These are phyloP conservation scores for Silurus asotus DNA, from an alignment of 2,113 vertebrate species.

Conservation along the genomic window DNA sequence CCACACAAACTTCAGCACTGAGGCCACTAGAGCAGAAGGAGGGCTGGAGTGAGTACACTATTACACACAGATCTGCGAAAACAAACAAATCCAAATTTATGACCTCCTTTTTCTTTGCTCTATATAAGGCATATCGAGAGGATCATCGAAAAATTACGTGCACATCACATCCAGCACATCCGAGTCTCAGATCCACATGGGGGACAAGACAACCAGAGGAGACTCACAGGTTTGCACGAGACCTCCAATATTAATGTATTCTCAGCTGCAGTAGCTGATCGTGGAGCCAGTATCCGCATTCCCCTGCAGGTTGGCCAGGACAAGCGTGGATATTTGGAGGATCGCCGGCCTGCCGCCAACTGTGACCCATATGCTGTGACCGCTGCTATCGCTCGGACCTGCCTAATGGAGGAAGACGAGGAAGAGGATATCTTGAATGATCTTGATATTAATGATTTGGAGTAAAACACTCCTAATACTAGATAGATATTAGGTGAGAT, in stretches of 20 bases:
- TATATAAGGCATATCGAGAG: slow-evolving; percentile 70
- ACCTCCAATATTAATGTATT: slow-evolving; percentile 75
- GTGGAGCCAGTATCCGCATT: slow-evolving; percentile 72
- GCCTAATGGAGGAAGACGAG: slow-evolving; percentile 62
- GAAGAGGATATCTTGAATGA: slow-evolving; percentile 7
- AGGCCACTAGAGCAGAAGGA: slow-evolving; percentile 68
- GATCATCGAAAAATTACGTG: slow-evolving; percentile 72
- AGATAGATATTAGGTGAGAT: neutral
- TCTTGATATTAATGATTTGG: slow-evolving; percentile 49
- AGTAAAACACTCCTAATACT: slow-evolving; percentile 25
- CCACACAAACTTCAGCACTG: slow-evolving; percentile 79
- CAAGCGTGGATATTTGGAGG: slow-evolving; percentile 71
- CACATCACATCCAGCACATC: slow-evolving; percentile 72
- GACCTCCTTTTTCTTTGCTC: neutral
- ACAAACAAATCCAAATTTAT: neutral
- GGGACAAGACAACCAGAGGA: slow-evolving; percentile 72
- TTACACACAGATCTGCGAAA: neutral
- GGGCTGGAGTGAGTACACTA: slow-evolving; percentile 73
- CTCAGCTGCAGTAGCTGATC: slow-evolving; percentile 71
- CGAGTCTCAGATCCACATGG: slow-evolving; percentile 69
- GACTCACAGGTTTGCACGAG: slow-evolving; percentile 74
- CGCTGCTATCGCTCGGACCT: slow-evolving; percentile 68
- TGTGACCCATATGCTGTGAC: slow-evolving; percentile 78
- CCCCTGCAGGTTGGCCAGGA: slow-evolving; percentile 71
- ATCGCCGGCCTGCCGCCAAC: slow-evolving; percentile 74